Evolutionary conservation across 2,113 vertebrate species (phyloP).

Genomic region (Lampris incognitus): DNA sequence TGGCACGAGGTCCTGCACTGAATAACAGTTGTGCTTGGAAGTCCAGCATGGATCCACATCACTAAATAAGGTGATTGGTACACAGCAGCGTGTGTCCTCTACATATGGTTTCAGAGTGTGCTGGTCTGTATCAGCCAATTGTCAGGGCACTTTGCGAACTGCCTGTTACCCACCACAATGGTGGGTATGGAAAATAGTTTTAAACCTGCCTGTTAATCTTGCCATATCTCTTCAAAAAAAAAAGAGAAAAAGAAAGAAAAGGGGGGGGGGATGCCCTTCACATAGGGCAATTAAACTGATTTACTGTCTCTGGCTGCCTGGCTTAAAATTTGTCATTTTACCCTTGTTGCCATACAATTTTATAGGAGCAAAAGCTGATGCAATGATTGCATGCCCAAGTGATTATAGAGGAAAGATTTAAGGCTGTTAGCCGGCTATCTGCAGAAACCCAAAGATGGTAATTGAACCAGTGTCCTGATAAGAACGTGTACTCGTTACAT

Average conservation of each 20-base stretch:
- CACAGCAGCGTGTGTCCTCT: conserved; percentile 1
- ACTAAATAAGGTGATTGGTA: conserved; percentile 58
- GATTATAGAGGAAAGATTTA: too few relatives aligned
- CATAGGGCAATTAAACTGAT: neutral
- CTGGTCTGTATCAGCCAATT: conserved; percentile 58
- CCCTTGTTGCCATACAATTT: neutral
- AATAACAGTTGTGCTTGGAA: neutral
- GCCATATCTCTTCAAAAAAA: neutral
- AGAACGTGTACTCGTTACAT: too few relatives aligned
- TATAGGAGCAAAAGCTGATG: neutral
- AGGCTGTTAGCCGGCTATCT: too few relatives aligned
- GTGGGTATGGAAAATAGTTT: conserved; percentile 1
- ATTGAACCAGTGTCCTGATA: too few relatives aligned
- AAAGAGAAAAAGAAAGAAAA: too few relatives aligned
- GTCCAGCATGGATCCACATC: conserved; percentile 17
- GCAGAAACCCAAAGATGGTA: too few relatives aligned
- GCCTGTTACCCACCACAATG: conserved; percentile 28
- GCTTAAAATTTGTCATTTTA: neutral
- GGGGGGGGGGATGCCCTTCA: neutral
- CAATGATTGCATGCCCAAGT: too few relatives aligned
- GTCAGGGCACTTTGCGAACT: conserved; percentile 37
- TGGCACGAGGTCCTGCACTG: neutral
- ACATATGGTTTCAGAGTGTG: conserved; percentile 12
- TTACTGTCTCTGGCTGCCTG: neutral
- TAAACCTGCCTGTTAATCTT: conserved; percentile 11